Percentiles rank a stretch among this genome's conserved stretches.
Evolutionary conservation across 2,797 vertebrate species (phyloP).

Genomic region (Lutjanus argentimaculatus): DNA sequence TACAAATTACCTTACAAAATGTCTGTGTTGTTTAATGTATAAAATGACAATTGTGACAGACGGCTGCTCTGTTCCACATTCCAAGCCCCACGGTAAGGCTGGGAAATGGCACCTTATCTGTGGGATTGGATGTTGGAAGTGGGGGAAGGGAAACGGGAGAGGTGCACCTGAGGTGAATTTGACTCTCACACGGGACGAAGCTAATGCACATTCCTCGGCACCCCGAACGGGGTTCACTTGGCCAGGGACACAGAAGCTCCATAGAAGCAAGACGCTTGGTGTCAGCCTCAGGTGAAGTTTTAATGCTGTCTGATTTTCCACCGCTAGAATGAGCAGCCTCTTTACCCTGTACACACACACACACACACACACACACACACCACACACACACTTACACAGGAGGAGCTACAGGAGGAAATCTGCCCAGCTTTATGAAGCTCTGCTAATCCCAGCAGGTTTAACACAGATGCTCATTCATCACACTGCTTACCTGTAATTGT

Average conservation of each 20-base stretch:
- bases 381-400: constrained; percentile 23
- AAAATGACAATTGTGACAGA: constrained; percentile 70
- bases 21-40: constrained; percentile 60
- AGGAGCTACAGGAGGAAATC: constrained; percentile 75
- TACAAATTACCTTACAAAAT: constrained; percentile 28
- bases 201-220: constrained; percentile 89
- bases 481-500: constrained; percentile 85
- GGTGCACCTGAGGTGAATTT: constrained; percentile 86
- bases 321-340: constrained; percentile 81
- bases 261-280: constrained; percentile 84
- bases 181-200: constrained; percentile 85
- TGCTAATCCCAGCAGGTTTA: constrained; percentile 84
- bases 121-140: constrained; percentile 83
- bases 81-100: constrained; percentile 68
- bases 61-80: constrained; percentile 68
- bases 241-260: constrained; percentile 86
- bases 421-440: constrained; percentile 83
- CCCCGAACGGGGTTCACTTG: constrained; percentile 84
- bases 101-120: constrained; percentile 83
- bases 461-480: constrained; percentile 85
- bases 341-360: constrained; percentile 55
- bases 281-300: constrained; percentile 86
- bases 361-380: constrained; percentile 34
- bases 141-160: constrained; percentile 75
- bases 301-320: constrained; percentile 85